phyloP scores from a whole-genome alignment of 2,888 invertebrate species.

The Heliconius aoede region DNA sequence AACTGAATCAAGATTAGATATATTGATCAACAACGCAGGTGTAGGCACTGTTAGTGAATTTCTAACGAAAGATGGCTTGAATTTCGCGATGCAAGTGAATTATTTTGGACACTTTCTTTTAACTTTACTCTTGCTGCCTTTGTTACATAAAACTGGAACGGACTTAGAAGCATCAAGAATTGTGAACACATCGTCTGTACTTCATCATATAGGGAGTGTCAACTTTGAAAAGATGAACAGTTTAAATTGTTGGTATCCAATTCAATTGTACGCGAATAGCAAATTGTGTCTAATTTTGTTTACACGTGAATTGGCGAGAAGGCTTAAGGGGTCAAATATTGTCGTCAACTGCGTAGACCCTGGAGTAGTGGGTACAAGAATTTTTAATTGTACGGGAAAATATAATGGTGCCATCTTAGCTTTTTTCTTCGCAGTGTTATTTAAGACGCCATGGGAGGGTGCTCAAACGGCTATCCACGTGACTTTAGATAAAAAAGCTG shows the following conservation, averaged over 20 bases:
- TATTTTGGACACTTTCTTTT: constrained; percentile 96
- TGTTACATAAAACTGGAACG: constrained; percentile 84
- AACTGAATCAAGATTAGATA: constrained; percentile 88
- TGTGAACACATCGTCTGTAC: constrained; percentile 89
- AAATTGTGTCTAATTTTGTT: constrained; percentile 90
- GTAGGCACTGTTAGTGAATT: constrained; percentile 85
- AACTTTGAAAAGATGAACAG: constrained; percentile 88
- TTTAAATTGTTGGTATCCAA: constrained; percentile 77
- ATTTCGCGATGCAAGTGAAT: constrained; percentile 95
- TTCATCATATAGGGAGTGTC: constrained; percentile 87
- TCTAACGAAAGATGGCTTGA: constrained; percentile 91
- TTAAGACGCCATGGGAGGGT: constrained; percentile 90
- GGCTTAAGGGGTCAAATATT: constrained; percentile 85
- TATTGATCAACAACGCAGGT: constrained; percentile 95
- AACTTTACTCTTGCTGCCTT: constrained; percentile 93
- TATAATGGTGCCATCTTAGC: constrained; percentile 81
- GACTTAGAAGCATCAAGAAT: constrained; percentile 87
- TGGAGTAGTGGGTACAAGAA: constrained; percentile 91
- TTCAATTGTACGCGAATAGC: constrained; percentile 81
- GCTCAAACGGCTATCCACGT: constrained; percentile 91
- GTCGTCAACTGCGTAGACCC: constrained; percentile 93
- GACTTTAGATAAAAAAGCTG: constrained; percentile 88
- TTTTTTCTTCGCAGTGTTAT: constrained; percentile 85
- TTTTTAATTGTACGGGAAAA: constrained; percentile 84
- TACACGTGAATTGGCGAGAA: constrained; percentile 88